Evolutionary conservation across 2,888 invertebrate genomes (phyloP), one percentile per base, ranked within the genome.

Genomic region (Anticlea derivata): DNA sequence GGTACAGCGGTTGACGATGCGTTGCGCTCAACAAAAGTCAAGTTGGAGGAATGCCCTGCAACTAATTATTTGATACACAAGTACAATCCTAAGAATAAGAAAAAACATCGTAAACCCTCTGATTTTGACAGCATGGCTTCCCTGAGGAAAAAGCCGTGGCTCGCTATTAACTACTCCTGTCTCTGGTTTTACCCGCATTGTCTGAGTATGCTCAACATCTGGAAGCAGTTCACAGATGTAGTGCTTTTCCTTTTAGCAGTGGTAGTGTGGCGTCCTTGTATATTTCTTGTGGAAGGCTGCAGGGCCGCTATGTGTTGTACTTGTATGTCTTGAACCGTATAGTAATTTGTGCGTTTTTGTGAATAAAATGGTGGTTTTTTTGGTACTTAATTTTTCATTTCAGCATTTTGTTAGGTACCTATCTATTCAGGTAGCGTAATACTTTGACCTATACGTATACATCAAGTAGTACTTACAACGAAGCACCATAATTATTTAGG

Each of bases 261-360:
- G 0, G 43, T 62, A n/a, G 75, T 80, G 22, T 83, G 83, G 83
- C 79, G 78, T 55, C 81, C 83, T 6, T 80, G 78, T 55, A 75
- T 83, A 40, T 53, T 80, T 5, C 54, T 55, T 38, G 68, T 74
- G 58, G 81, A 81, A 56, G 4, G 71, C 10, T 74, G 70, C 41
- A 73, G 58, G 40, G 39, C 45, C n/a, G 27, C 55, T 8, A 23
- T 58, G 41, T 59, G 60, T 55, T 60, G 41, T 50, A 11, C 23
- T 13, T 33, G 31, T 33, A 5, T 41, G 8, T 35, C 35, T 11
- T 48, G 22, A 22, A 29, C 11, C 7, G 33, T 26, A 27, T 26
- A 10, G 26, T n/a, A n/a, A n/a, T n/a, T n/a, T n/a, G n/a, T n/a
- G n/a, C n/a, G n/a, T n/a, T 34, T 26, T 29, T 30, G 24, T 38